These are phyloP conservation scores for Drosophila kurseongensis DNA, from an alignment of 1,140 invertebrate genomes.

Conservation along the genomic window DNA sequence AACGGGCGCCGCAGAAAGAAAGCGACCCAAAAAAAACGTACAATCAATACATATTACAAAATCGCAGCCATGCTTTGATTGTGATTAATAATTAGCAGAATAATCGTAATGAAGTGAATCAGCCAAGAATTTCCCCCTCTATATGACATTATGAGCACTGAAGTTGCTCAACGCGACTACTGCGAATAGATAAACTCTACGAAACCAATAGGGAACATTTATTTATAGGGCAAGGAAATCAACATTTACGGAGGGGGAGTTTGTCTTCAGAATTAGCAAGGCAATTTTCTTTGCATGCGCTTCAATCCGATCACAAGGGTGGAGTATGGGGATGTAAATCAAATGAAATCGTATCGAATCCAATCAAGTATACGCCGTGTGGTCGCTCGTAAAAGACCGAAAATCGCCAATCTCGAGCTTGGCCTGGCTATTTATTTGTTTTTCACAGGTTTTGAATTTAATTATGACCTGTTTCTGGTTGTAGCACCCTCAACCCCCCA, in stretches of 20 bases:
- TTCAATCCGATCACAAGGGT: conserved; percentile 39
- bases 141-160: neutral
- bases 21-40: conserved; percentile 32
- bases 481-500: neutral
- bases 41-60: conserved; percentile 27
- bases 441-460: conserved; percentile 53
- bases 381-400: conserved; percentile 43
- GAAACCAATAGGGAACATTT: conserved; percentile 6
- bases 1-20: conserved; percentile 25
- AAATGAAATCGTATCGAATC: conserved; percentile 79
- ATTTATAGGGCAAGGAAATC: conserved; percentile 36
- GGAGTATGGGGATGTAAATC: conserved; percentile 72
- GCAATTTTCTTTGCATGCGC: conserved; percentile 42
- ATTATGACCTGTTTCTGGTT: conserved; percentile 65
- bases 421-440: conserved; percentile 21
- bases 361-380: conserved; percentile 64
- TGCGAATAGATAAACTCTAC: conserved; percentile 1
- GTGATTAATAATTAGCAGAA: conserved; percentile 24
- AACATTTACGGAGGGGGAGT: conserved; percentile 2
- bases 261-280: conserved; percentile 51
- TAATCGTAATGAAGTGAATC: conserved; percentile 22
- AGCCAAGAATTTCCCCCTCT: conserved; percentile 25
- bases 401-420: conserved; percentile 38
- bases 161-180: neutral
- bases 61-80: conserved; percentile 1